Conservation (phyloP, 1,140 invertebrate genomes). For the Ostrea edulis region DNA sequence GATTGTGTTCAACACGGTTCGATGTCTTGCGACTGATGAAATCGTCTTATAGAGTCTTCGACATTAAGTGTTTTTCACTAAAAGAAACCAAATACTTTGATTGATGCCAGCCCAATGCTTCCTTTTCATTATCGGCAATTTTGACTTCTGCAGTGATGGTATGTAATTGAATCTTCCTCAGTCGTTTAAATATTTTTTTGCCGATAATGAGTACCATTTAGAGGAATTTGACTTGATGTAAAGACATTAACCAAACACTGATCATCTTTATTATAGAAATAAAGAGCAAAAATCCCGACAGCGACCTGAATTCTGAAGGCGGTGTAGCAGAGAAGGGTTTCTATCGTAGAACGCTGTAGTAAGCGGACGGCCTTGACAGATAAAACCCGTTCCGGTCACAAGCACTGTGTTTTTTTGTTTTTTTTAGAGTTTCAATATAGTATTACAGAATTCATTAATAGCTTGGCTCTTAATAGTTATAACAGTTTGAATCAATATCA, state of each 20-base stretch:
- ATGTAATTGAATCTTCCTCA: constrained; percentile 13
- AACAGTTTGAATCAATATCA: too few species aligned
- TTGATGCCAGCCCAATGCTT: not conserved
- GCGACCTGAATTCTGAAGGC: not conserved
- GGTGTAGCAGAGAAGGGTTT: not conserved
- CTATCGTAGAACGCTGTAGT: not conserved
- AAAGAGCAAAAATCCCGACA: not conserved
- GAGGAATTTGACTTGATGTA: constrained; percentile 15
- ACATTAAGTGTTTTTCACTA: constrained; percentile 28
- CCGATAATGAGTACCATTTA: constrained; percentile 32
- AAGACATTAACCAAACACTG: constrained; percentile 17
- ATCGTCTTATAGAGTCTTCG: not conserved
- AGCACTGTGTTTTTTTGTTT: too few species aligned
- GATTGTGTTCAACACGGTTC: not conserved
- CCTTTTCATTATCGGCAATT: constrained; percentile 33
- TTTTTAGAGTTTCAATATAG: too few species aligned
- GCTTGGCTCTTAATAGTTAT: too few species aligned
- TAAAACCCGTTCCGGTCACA: not conserved
- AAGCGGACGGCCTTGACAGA: not conserved
- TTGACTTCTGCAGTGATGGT: constrained; percentile 22
- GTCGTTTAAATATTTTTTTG: constrained; percentile 30
- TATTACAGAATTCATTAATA: too few species aligned
- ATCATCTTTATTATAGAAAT: constrained; percentile 38
- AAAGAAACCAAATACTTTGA: constrained; percentile 31
- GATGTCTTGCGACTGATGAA: constrained; percentile 6